Base-by-base conservation (phyloP, 2,113 vertebrate genomes). In the Carollia perspicillata region DNA sequence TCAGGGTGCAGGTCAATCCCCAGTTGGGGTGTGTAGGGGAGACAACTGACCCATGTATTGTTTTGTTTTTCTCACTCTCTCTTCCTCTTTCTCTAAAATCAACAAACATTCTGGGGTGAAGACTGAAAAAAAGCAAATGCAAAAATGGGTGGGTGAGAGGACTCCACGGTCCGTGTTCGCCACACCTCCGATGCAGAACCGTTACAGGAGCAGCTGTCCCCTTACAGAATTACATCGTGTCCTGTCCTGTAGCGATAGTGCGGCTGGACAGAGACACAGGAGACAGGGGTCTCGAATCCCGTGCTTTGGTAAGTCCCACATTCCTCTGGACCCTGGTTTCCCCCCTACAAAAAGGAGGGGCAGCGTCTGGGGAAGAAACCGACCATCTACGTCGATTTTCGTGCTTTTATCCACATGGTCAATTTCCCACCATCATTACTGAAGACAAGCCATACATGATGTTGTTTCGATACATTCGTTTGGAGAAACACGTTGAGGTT, bases 381-480 rank as follows among this genome's bases (percentile, higher is more conserved):
- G 40, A 49, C 23, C 1, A 7, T 35, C 77, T 14, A 1, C 6
- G 0, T 14, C 0, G 0, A 23, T 7, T 47, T 65, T 72, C 69
- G 30, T 5, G 18, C 20, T 14, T 65, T 3, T 16, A 7, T 22
- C 84, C 35, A 6, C 11, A 42, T 2, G 9, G 26, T 37, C 84
- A n/a, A 2, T 30, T 53, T 53, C 77, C 22, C 42, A 42, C 40
- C 53, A 16, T 66, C 9, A 2, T 55, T 17, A 13, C 83, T 23
- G 18, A 83, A 23, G 18, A 26, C 75, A 85, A 28, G 2, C 13
- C 23, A n/a, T 1, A 10, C 1, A 0, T 22, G 63, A 26, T 33
- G 42, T 20, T 84, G n/a, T 37, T 28, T 11, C 35, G 37, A 33
- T 42, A 11, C 33, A 18, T 12, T 44, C 37, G 22, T 1, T 60